Conservation (phyloP, 2,797 vertebrate genomes). For the Acestrorhynchus altus region DNA sequence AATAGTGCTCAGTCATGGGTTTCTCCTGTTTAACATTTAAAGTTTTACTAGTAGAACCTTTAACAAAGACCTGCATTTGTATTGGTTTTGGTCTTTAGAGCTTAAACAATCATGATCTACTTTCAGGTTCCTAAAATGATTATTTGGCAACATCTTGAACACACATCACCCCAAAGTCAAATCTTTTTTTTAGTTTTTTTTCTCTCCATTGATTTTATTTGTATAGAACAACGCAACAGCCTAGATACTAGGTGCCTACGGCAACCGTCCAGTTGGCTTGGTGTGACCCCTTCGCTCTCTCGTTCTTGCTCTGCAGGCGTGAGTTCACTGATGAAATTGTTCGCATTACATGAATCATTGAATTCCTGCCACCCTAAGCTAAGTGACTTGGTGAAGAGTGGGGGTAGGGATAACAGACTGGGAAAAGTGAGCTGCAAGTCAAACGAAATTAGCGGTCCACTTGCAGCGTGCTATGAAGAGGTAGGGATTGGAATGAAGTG, state of each 20-base stretch:
- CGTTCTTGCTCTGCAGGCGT: slow-evolving; percentile 37
- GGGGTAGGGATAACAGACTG: neutral
- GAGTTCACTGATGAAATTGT: slow-evolving; percentile 62
- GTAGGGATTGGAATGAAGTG: no score
- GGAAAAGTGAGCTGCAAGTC: slow-evolving; percentile 25
- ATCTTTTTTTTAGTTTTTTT: no score
- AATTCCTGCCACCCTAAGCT: slow-evolving; percentile 64
- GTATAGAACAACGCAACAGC: neutral
- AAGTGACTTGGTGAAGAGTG: slow-evolving; percentile 37
- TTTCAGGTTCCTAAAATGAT: no score
- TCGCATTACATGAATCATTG: slow-evolving; percentile 55
- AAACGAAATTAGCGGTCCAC: neutral
- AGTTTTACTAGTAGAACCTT: no score
- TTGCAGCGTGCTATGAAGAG: neutral
- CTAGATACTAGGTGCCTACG: neutral
- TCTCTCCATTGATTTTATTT: no score
- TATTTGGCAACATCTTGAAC: no score
- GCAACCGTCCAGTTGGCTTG: neutral
- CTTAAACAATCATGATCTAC: no score
- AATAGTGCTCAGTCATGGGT: no score
- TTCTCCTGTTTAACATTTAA: no score
- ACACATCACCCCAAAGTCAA: no score
- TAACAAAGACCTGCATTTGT: no score
- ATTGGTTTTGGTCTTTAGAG: no score
- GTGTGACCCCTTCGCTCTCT: slow-evolving; percentile 20